A percentile compares a stretch with the other conserved stretches of the same genome.
These are phyloP conservation scores for Pyrgus malvae DNA, from an alignment of 2,888 invertebrate species.

Conservation along the genomic window DNA sequence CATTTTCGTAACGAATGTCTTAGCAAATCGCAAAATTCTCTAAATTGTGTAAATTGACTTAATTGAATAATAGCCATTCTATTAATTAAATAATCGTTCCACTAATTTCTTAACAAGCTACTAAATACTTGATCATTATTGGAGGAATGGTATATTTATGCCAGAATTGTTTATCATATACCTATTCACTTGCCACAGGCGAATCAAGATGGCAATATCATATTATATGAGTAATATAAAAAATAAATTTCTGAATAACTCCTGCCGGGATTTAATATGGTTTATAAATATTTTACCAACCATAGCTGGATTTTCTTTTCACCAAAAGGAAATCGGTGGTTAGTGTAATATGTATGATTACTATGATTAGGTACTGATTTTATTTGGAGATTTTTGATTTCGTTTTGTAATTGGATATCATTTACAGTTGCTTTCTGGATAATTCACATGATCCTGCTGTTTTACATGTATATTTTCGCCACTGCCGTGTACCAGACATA, in stretches of 20 bases:
- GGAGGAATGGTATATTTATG: not conserved
- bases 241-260: slow-evolving; percentile 28
- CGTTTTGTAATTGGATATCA: not conserved
- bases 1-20: no score
- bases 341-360: not conserved
- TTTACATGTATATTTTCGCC: slow-evolving; percentile 35
- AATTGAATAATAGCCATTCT: slow-evolving; percentile 5
- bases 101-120: no score
- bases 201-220: not conserved
- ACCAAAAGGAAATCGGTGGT: slow-evolving; percentile 24
- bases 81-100: not conserved
- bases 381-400: not conserved
- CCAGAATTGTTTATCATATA: not conserved
- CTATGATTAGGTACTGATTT: not conserved
- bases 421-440: slow-evolving; percentile 32
- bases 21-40: not conserved
- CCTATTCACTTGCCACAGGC: not conserved
- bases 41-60: not conserved
- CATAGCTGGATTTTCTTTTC: slow-evolving; percentile 39
- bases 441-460: slow-evolving; percentile 10
- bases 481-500: slow-evolving; percentile 41
- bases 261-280: slow-evolving; percentile 40
- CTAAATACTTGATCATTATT: no score
- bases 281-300: slow-evolving; percentile 41
- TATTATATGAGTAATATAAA: slow-evolving; percentile 2